Conservation (phyloP, 2,113 vertebrate genomes). For the Merops nubicus region DNA sequence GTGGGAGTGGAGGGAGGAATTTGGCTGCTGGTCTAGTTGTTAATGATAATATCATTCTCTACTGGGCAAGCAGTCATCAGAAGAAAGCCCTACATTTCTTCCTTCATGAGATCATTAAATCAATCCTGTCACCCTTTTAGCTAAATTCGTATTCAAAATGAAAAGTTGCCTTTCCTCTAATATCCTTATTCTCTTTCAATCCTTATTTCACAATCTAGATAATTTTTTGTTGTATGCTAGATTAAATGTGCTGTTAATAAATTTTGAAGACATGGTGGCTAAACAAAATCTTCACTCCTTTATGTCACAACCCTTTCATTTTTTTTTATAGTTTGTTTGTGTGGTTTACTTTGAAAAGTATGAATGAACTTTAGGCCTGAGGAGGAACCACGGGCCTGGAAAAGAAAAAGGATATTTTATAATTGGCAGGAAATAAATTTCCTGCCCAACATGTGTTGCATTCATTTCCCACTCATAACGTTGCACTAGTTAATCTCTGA, state of each 20-base stretch:
- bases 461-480: background rate
- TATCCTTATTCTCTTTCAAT: constrained; percentile 28
- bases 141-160: constrained; percentile 37
- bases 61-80: too few species aligned
- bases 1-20: too few species aligned
- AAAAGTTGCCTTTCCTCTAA: constrained; percentile 12
- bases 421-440: background rate
- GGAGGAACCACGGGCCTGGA: too few species aligned
- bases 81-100: background rate
- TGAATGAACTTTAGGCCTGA: background rate
- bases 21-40: too few species aligned
- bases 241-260: constrained; percentile 16
- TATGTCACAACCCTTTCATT: background rate
- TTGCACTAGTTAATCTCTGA: background rate
- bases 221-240: background rate
- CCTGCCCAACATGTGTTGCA: background rate
- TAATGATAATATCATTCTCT: too few species aligned
- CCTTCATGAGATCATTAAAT: constrained; percentile 13
- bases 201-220: background rate
- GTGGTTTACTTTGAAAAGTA: background rate
- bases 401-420: background rate
- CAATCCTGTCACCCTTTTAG: background rate
- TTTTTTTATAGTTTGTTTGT: background rate
- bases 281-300: background rate
- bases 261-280: background rate